Evolutionary conservation across 1,140 invertebrate genomes (phyloP).

Genomic region (Camponotus pennsylvanicus): DNA sequence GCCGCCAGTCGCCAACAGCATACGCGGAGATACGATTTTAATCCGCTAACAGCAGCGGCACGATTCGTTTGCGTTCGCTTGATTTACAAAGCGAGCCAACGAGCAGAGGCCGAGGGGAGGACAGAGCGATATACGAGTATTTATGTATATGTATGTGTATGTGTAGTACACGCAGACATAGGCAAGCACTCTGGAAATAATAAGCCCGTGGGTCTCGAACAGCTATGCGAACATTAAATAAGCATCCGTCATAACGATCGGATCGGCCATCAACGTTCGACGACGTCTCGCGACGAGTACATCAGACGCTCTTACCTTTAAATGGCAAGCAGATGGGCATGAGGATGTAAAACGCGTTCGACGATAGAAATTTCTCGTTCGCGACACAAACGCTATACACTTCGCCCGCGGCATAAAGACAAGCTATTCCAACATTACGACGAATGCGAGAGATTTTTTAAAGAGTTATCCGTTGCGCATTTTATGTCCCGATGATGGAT

Average conservation of each 20-base stretch:
- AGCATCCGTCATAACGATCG: conserved; percentile 61
- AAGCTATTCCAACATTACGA: conserved; percentile 34
- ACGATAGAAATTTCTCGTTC: conserved; percentile 25
- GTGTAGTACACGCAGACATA: not conserved
- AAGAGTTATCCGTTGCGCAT: conserved; percentile 33
- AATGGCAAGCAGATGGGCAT: conserved; percentile 40
- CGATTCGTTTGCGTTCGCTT: conserved; percentile 78
- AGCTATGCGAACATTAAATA: conserved; percentile 61
- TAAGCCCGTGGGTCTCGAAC: conserved; percentile 8
- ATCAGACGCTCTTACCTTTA: conserved; percentile 26
- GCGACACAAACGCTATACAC: conserved; percentile 13
- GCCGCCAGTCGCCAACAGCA: conserved; percentile 41
- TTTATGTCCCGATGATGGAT: conserved; percentile 46
- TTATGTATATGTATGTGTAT: not conserved
- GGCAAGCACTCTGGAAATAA: conserved; percentile 3
- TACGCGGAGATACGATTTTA: conserved; percentile 75
- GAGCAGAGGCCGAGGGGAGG: not conserved
- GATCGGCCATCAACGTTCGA: conserved; percentile 7
- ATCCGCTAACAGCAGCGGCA: conserved; percentile 77
- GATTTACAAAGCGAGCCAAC: conserved; percentile 71
- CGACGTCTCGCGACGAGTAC: conserved; percentile 10
- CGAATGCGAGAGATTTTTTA: conserved; percentile 40
- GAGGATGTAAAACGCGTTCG: conserved; percentile 34
- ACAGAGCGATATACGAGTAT: not conserved
- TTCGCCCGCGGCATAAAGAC: conserved; percentile 21